Evolutionary conservation across 2,113 vertebrate species (phyloP).

Genomic region (Notothenia coriiceps): DNA sequence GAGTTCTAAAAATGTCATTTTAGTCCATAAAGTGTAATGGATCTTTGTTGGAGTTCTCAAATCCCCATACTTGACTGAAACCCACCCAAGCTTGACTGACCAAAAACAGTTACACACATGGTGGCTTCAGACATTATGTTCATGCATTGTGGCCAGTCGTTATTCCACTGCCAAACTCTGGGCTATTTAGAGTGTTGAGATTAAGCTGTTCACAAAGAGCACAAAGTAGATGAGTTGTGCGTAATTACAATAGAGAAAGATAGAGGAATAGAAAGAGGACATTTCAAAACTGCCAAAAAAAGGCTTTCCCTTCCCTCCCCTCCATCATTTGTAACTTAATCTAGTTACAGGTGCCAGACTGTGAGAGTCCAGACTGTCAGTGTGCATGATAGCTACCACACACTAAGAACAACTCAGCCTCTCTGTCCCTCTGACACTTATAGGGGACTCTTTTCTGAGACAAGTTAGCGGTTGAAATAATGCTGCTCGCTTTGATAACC

Average conservation of each 20-base stretch:
- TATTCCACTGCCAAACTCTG: slow-evolving; percentile 1
- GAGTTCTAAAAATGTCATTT: slow-evolving; percentile 33
- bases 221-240: slow-evolving; percentile 18
- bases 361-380: background rate
- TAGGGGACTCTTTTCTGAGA: background rate
- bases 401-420: background rate
- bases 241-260: slow-evolving; percentile 10
- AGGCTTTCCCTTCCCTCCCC: background rate
- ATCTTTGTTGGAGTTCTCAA: slow-evolving; percentile 22
- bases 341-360: slow-evolving; percentile 5
- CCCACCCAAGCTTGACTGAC: slow-evolving; percentile 15
- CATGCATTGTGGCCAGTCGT: background rate
- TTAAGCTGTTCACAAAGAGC: slow-evolving; percentile 2
- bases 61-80: slow-evolving; percentile 26
- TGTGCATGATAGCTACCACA: background rate
- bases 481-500: background rate
- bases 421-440: background rate
- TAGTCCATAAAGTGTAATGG: slow-evolving; percentile 34
- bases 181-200: slow-evolving; percentile 13
- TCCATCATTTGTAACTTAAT: slow-evolving; percentile 25
- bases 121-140: slow-evolving; percentile 1
- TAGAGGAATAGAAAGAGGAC: slow-evolving; percentile 10
- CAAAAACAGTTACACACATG: slow-evolving; percentile 10
- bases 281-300: background rate
- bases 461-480: background rate